phyloP scores from a whole-genome alignment of 2,113 vertebrate genomes.

The Melanotaenia duboulayi region DNA sequence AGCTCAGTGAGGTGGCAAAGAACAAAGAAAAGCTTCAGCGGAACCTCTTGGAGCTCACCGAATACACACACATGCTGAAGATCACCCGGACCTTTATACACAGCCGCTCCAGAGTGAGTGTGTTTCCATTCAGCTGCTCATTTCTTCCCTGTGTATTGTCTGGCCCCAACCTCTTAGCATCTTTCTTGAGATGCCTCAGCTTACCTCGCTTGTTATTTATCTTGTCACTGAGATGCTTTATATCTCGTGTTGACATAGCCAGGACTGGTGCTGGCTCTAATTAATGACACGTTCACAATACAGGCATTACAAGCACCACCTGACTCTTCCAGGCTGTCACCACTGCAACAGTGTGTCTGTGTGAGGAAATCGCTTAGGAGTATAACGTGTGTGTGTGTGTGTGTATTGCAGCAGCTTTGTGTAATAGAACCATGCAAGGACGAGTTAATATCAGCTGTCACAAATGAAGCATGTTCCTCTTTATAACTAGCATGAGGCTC shows the following conservation, averaged over 20 bases:
- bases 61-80: slow-evolving; percentile 93
- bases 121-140: not conserved
- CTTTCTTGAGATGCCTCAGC: not conserved
- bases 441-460: slow-evolving; percentile 19
- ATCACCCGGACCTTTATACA: slow-evolving; percentile 89
- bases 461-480: slow-evolving; percentile 57
- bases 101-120: slow-evolving; percentile 88
- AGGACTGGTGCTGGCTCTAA: slow-evolving; percentile 31
- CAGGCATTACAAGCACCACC: slow-evolving; percentile 23
- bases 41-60: slow-evolving; percentile 93
- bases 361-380: slow-evolving; percentile 3
- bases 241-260: slow-evolving; percentile 31
- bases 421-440: slow-evolving; percentile 7
- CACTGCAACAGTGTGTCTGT: not conserved
- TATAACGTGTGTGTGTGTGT: slow-evolving; percentile 1
- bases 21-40: slow-evolving; percentile 95
- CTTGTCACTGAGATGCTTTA: slow-evolving; percentile 29
- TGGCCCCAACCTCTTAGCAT: not conserved
- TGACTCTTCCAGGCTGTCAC: slow-evolving; percentile 39
- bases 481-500: slow-evolving; percentile 85
- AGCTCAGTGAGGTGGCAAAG: slow-evolving; percentile 92
- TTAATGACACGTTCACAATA: slow-evolving; percentile 38
- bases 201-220: slow-evolving; percentile 25
- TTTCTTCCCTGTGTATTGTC: not conserved
- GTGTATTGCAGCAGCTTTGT: not conserved